Percentiles rank a stretch among this genome's conserved stretches.
phyloP scores from a whole-genome alignment of 2,888 invertebrate species.

The Ichneumoninae sp. region DNA sequence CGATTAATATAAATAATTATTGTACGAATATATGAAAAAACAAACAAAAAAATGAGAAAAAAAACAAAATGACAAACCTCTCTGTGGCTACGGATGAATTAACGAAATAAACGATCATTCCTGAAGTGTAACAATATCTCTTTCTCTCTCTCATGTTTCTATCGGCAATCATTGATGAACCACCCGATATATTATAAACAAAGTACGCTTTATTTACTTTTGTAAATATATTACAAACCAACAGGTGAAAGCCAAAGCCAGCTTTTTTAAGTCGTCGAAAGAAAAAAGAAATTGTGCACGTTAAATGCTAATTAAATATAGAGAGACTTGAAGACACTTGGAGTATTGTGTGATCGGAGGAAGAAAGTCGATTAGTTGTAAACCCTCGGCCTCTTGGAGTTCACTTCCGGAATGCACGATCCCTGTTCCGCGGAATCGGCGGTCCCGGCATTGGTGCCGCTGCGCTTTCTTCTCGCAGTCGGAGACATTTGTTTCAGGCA shows the following conservation, averaged over 20 bases:
- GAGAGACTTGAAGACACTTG: conserved; percentile 19
- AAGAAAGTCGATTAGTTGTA: conserved; percentile 37
- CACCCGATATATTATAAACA: conserved; percentile 5
- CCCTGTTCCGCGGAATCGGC: conserved; percentile 51
- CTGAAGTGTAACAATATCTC: conserved; percentile 55
- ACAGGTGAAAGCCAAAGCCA: neutral
- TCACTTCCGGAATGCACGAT: conserved; percentile 59
- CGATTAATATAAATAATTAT: conserved; percentile 49
- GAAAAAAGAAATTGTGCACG: neutral
- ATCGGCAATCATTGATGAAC: neutral
- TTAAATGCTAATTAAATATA: conserved; percentile 10
- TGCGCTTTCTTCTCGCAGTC: conserved; percentile 83
- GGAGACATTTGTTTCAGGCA: conserved; percentile 93
- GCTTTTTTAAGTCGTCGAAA: neutral
- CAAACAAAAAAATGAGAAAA: neutral
- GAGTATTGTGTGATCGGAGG: conserved; percentile 4
- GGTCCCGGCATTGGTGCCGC: conserved; percentile 67
- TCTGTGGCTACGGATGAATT: conserved; percentile 59
- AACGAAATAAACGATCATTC: conserved; percentile 64
- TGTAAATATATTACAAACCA: conserved; percentile 26
- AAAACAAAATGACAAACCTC: conserved; percentile 25
- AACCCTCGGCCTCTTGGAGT: conserved; percentile 72
- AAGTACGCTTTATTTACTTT: conserved; percentile 10
- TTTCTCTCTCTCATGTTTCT: neutral
- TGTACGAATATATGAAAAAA: conserved; percentile 23